Evolutionary conservation across 1,140 invertebrate genomes (phyloP).

Genomic region (Pseudoatta argentina): DNA sequence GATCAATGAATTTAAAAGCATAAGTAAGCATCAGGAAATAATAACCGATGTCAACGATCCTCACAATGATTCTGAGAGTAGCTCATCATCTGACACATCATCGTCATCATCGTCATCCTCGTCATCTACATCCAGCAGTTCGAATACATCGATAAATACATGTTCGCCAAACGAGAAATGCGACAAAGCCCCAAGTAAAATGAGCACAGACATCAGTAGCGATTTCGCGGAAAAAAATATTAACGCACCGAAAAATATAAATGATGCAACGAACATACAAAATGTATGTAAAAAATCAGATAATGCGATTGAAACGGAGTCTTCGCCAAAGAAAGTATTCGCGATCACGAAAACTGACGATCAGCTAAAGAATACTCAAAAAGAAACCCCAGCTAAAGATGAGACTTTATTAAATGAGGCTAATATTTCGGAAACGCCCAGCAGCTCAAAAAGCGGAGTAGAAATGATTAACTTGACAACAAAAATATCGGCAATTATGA

Average conservation of each 20-base stretch:
- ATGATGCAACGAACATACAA: not conserved
- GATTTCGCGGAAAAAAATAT: slow-evolving; percentile 44
- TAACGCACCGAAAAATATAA: not conserved
- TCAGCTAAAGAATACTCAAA: slow-evolving; percentile 49
- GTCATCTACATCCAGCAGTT: slow-evolving; percentile 58
- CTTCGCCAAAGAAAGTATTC: slow-evolving; percentile 81
- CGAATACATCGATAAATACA: slow-evolving; percentile 42
- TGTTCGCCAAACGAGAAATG: slow-evolving; percentile 32
- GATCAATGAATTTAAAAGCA: not conserved
- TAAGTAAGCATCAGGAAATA: slow-evolving; percentile 18
- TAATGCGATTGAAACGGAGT: slow-evolving; percentile 8
- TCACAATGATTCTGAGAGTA: slow-evolving; percentile 37
- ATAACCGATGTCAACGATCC: not conserved
- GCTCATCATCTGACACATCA: slow-evolving; percentile 56
- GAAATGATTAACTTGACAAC: slow-evolving; percentile 81
- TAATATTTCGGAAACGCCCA: slow-evolving; percentile 83
- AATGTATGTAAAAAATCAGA: not conserved
- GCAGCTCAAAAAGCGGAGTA: slow-evolving; percentile 79
- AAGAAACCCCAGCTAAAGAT: slow-evolving; percentile 83
- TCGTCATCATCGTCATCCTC: slow-evolving; percentile 73
- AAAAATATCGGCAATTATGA: slow-evolving; percentile 79
- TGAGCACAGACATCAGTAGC: slow-evolving; percentile 58
- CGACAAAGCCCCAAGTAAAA: slow-evolving; percentile 61
- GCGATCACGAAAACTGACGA: slow-evolving; percentile 72
- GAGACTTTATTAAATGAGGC: slow-evolving; percentile 78